Evolutionary conservation across 2,113 vertebrate species (phyloP), one percentile per base, ranked within the genome.

Genomic region (Syngnathus scovelli): DNA sequence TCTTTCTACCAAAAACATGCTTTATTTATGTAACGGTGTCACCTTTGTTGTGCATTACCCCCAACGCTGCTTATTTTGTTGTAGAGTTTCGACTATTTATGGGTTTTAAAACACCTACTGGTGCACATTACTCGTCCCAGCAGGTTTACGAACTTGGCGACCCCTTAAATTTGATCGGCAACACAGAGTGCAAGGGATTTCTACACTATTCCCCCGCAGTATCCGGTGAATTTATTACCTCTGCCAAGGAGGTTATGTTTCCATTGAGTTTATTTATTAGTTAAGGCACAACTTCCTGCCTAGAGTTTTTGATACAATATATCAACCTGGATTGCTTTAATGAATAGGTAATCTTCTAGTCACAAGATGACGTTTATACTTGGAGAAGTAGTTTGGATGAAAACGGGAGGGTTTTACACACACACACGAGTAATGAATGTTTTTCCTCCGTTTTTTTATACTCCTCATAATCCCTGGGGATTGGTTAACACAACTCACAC

Each of bases 101-200:
- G 19, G 21, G 10, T 61, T 61, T 43, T 43, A 43, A 61, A 61
- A 41, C 59, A 61, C 16, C 38, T 39, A 39, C 58, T 39, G 58
- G 15, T 60, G 33, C 21, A 43, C 38, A 41, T 61, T 41, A 61
- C 19, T 23, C 19, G 19, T 61, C 59, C 59, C 59, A 43, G 59
- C 59, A 43, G 59, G 19, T 61, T 61, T 43, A 61, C 37, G 10
- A 61, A 61, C 59, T 61, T 61, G 27, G 36, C 19, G 59, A 61
- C 59, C 19, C 38, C 59, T 61, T 61, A 39, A 61, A 61, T 21
- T 41, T 61, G 59, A 61, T 23, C 36, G 59, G 12, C 59, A 41
- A 41, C 37, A 39, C 19, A 19, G 19, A 43, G 19, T 39, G 59
- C 59, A 61, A 61, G 58, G 9, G 37, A 60, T n/a, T 60, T 60